Evolutionary conservation across 2,888 invertebrate genomes (phyloP), one percentile per base, ranked within the genome.

Genomic region (Lymantria monacha): DNA sequence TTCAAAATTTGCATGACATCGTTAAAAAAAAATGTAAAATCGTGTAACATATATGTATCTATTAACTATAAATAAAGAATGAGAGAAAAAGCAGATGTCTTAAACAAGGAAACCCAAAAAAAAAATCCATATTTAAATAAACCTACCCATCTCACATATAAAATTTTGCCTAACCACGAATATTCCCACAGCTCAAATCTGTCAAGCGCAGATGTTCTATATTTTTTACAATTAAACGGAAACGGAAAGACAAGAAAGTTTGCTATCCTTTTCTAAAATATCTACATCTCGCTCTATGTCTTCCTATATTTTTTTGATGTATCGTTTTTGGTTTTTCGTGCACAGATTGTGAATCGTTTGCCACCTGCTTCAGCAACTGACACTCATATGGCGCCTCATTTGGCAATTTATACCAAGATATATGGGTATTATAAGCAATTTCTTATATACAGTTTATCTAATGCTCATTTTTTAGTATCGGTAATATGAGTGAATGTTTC

Each of bases 161-260:
- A 65, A 57, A 65, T 63, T 61, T 67, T 56, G 65, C 65, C 57
- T 53, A 62, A 61, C 63, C 65, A 63, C 55, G 37, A 48, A 74
- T 68, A 73, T 85, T 85, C 83, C 80, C 84, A 83, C 73, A 70
- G 70, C 69, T 70, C 68, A 74, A 77, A 80, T 81, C 81, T 74
- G 76, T 76, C 76, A 76, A 65, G 56, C 53, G 80, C 89, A 89
- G 88, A 89, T 90, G 90, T 77, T 84, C 77, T 57, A 70, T 60
- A 73, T 76, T 87, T 83, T 85, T 86, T 79, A 81, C 76, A 82
- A 85, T 71, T 78, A 84, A 85, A 84, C 87, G 90, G 90, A 90
- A 90, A 83, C 87, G 88, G 90, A 87, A 88, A 86, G 85, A 83
- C 80, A 81, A 70, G 74, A 59, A 66, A 55, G 68, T 61, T 45